A percentile compares a stretch with the other conserved stretches of the same genome.
Evolutionary conservation across 2,113 vertebrate species (phyloP).

Genomic region (Ginglymostoma cirratum): DNA sequence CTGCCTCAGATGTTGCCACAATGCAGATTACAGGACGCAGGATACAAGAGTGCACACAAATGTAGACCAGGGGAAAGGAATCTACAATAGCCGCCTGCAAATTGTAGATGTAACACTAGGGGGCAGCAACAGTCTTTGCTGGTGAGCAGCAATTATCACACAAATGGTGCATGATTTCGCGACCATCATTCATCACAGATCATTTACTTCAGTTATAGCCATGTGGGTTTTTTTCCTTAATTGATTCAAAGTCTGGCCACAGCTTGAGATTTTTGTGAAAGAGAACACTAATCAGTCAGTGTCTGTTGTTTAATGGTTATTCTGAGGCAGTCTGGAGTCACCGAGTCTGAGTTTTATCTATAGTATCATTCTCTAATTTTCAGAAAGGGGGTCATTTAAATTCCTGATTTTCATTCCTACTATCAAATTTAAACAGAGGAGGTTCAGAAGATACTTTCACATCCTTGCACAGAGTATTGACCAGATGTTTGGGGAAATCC

Average conservation of each 20-base stretch:
- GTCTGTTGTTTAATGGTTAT: not conserved
- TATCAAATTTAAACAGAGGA: not conserved
- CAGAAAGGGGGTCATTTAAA: not conserved
- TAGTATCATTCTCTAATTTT: not conserved
- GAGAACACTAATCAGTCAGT: not conserved
- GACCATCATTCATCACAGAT: not conserved
- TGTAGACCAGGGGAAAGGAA: not conserved
- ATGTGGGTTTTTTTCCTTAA: not conserved
- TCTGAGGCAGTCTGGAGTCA: not conserved
- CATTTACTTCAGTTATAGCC: not conserved
- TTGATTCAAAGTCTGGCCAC: slow-evolving; percentile 1
- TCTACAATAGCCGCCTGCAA: not conserved
- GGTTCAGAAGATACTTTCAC: not conserved
- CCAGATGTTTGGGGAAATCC: not conserved
- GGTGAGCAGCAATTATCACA: not conserved
- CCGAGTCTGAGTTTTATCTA: not conserved
- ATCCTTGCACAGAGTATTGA: not conserved
- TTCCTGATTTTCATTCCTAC: not conserved
- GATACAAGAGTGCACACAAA: not conserved
- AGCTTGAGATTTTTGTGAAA: not conserved
- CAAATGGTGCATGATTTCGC: not conserved
- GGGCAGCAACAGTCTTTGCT: not conserved
- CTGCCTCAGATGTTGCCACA: not conserved
- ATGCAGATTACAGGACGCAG: not conserved
- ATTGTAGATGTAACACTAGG: not conserved